Conservation (phyloP, 2,888 invertebrate genomes). For the Trachelus tabidus region DNA sequence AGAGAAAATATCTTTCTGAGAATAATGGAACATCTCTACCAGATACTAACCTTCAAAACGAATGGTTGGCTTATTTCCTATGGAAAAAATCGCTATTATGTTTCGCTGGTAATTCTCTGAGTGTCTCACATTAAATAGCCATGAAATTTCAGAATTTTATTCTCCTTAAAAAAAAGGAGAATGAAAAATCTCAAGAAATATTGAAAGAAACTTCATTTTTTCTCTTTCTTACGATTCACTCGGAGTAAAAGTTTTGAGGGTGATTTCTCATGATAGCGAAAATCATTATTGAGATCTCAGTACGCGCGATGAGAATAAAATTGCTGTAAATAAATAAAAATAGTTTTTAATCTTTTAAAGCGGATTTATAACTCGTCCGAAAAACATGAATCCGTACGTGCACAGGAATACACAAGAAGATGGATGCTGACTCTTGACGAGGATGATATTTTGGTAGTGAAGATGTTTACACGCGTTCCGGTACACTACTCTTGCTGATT, state of each 20-base stretch:
- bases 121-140: neutral
- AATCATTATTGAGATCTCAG: neutral
- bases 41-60: neutral
- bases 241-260: neutral
- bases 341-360: neutral
- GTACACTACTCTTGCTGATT: neutral
- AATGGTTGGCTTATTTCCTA: neutral
- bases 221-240: accelerated
- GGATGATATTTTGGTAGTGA: neutral
- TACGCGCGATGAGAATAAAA: neutral
- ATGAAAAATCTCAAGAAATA: neutral
- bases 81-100: neutral
- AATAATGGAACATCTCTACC: neutral
- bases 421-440: neutral
- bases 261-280: neutral
- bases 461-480: neutral
- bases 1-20: neutral
- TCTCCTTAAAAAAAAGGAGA: too few species aligned
- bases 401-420: neutral
- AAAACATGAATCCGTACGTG: neutral
- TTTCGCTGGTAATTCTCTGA: neutral
- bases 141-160: neutral
- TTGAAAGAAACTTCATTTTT: neutral
- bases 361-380: neutral
- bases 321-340: neutral